Evolutionary conservation across 2,113 vertebrate genomes (phyloP).

Genomic region (Ceyx melanurus): DNA sequence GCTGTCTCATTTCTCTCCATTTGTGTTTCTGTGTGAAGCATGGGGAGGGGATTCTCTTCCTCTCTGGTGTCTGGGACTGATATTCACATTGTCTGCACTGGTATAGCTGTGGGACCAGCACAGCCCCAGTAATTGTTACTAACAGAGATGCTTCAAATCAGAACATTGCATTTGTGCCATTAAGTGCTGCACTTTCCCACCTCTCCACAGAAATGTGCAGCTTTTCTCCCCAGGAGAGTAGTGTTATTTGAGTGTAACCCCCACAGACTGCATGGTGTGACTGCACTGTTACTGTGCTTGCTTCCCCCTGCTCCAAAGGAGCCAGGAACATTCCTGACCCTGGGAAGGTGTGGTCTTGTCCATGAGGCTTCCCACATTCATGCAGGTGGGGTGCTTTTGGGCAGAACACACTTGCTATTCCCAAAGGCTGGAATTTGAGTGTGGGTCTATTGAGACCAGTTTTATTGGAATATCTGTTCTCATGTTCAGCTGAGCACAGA

Average conservation of each 20-base stretch:
- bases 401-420: not conserved
- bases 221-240: not conserved
- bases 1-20: not conserved
- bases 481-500: not conserved
- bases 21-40: not conserved
- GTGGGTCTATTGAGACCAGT: not conserved
- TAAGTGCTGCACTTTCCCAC: not conserved
- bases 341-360: not conserved
- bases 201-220: not conserved
- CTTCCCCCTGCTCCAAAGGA: not conserved
- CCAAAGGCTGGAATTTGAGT: not conserved
- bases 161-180: not conserved
- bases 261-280: not conserved
- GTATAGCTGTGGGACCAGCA: not conserved
- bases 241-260: not conserved
- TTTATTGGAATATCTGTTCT: not conserved
- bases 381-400: not conserved
- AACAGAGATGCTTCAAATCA: not conserved
- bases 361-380: not conserved
- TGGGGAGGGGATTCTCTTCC: not conserved
- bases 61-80: not conserved
- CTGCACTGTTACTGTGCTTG: not conserved
- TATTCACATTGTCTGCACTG: not conserved
- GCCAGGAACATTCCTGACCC: not conserved
- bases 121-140: not conserved